Base-by-base conservation (phyloP, 2,888 invertebrate species). In the Margaritifera margaritifera region DNA sequence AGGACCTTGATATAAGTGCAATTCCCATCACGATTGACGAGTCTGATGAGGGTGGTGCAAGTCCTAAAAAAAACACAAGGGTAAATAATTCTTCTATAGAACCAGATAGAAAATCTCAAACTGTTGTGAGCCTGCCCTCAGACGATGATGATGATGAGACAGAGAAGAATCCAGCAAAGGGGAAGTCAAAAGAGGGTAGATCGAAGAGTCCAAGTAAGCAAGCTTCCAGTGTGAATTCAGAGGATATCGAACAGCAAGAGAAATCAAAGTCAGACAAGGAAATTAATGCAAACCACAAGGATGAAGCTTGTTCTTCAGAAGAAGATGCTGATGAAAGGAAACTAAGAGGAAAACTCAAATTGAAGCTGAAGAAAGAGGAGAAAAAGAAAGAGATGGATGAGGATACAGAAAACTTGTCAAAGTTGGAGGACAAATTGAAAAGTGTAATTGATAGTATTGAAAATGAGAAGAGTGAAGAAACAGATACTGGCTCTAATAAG, bases 11-110 rank as follows among this genome's bases (percentile, higher is more conserved):
- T 64, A 55, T 69, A 24, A 68, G 62, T 65, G 25, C 51, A 15
- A 67, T 63, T 59, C 67, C 63, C 22, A 64, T 67, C 11, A 20
- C n/a, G 27, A 27, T 63, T 25, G 63, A 66, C 25, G 70, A 66
- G 25, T 58, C 63, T 24, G 42, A 42, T 42, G 42, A 42, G 42
- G 42, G 42, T 42, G 42, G 42, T 42, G 42, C 8, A 42, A 42
- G 42, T 42, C 42, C 20, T 51, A 55, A 50, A 22, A 64, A 59
- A n/a, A 11, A 1, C 11, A 2, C 42, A 8, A 42, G 42, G 42
- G 42, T 42, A 42, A 42, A 42, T 42, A 42, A 11, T 42, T 42
- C 42, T 42, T 11, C 42, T 42, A 1, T 1, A 42, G 42, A 42
- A 42, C 2, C 42, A 11, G 8, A 11, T 42, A 11, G 11, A 42